These are phyloP conservation scores for Brassicogethes aeneus DNA, from an alignment of 2,888 invertebrate genomes.

Conservation along the genomic window DNA sequence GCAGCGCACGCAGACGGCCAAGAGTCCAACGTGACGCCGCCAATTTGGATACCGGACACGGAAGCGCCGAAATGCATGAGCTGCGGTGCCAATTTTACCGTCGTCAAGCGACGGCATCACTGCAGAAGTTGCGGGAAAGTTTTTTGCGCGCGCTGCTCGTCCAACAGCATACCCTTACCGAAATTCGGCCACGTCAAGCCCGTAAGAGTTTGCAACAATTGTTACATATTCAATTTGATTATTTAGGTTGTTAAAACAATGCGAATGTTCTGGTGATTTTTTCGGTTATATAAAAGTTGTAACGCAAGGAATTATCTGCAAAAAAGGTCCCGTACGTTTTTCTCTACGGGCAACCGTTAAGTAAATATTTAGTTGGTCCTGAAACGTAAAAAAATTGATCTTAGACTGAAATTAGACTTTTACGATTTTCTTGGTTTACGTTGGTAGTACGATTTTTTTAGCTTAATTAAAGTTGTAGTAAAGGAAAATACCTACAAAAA, in stretches of 20 bases:
- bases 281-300: no score
- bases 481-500: no score
- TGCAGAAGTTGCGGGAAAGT: constrained; percentile 97
- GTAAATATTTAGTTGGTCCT: no score
- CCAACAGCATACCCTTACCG: constrained; percentile 85
- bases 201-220: constrained; percentile 88
- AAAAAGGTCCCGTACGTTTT: not conserved
- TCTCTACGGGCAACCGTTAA: not conserved
- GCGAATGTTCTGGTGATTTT: no score
- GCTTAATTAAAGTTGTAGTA: not conserved
- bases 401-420: no score
- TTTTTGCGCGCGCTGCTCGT: constrained; percentile 90
- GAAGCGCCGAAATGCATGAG: constrained; percentile 88
- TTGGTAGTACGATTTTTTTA: not conserved
- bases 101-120: constrained; percentile 91
- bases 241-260: no score
- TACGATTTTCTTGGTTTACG: no score
- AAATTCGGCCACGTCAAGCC: constrained; percentile 88
- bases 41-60: constrained; percentile 93
- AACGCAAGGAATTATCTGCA: no score
- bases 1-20: constrained; percentile 4
- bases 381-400: no score
- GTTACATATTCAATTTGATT: constrained; percentile 68
- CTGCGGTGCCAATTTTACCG: constrained; percentile 86
- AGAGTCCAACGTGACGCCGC: constrained; percentile 45